These are phyloP conservation scores for Cyclopterus lumpus DNA, from an alignment of 2,797 vertebrate genomes.

Conservation along the genomic window DNA sequence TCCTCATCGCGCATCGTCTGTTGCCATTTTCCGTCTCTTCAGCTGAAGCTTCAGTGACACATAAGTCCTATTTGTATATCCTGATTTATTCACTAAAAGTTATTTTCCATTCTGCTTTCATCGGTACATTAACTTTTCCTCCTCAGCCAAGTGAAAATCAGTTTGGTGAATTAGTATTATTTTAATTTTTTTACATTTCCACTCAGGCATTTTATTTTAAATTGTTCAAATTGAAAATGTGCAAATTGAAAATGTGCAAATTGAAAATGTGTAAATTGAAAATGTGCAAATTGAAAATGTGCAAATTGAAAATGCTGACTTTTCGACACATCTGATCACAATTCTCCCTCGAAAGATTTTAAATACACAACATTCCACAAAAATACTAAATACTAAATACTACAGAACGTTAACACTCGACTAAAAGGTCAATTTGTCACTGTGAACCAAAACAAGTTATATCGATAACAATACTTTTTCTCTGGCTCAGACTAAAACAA, in stretches of 20 bases:
- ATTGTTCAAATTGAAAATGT: background rate
- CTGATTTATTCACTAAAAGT: too few species aligned
- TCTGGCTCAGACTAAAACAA: background rate
- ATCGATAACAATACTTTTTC: background rate
- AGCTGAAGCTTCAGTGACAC: too few species aligned
- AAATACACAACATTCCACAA: background rate
- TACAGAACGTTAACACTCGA: background rate
- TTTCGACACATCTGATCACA: background rate
- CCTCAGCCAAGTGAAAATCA: background rate
- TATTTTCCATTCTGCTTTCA: background rate
- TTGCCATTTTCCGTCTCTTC: background rate
- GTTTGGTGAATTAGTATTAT: background rate
- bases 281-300: too few species aligned
- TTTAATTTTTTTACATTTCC: background rate
- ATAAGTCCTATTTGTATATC: too few species aligned
- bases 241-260: too few species aligned
- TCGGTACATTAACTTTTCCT: background rate
- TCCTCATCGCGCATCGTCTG: too few species aligned
- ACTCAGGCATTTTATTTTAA: background rate
- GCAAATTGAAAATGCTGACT: too few species aligned
- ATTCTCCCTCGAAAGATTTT: background rate
- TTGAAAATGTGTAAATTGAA: too few species aligned
- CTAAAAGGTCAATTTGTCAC: background rate
- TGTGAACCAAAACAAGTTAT: background rate
- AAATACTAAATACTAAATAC: background rate